phyloP scores from a whole-genome alignment of 2,797 vertebrate species.

The Intellagama lesueurii region DNA sequence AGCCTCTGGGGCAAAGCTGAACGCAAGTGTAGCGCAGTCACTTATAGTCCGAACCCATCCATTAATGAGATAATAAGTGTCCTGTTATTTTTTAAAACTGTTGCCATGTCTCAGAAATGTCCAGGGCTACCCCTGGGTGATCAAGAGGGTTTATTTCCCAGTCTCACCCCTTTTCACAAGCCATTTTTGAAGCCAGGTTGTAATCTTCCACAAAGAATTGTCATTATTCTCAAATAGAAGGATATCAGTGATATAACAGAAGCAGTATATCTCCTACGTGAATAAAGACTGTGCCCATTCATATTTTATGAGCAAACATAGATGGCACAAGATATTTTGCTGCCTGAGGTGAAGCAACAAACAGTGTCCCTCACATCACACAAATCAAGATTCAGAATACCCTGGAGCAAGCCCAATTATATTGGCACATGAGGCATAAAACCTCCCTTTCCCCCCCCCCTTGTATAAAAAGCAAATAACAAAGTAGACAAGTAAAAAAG shows the following conservation, averaged over 20 bases:
- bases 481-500: too few relatives aligned
- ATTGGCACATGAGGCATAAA: too few relatives aligned
- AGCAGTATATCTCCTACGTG: neutral
- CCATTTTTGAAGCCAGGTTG: neutral
- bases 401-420: too few relatives aligned
- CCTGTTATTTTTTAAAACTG: constrained; percentile 12
- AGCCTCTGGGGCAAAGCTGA: constrained; percentile 58
- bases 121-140: neutral
- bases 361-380: too few relatives aligned
- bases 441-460: too few relatives aligned
- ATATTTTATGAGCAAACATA: neutral
- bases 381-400: too few relatives aligned
- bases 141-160: neutral
- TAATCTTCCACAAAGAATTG: neutral
- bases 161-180: neutral
- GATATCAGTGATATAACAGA: neutral
- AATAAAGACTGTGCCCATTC: too few relatives aligned
- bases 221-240: neutral
- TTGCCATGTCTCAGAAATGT: neutral
- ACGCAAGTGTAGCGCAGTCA: constrained; percentile 17
- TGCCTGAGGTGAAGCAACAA: neutral
- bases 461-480: too few relatives aligned
- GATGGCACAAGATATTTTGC: neutral
- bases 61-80: constrained; percentile 25
- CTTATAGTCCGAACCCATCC: constrained; percentile 5